These are phyloP conservation scores for Pelobates fuscus DNA, from an alignment of 2,113 vertebrate species.

Conservation along the genomic window DNA sequence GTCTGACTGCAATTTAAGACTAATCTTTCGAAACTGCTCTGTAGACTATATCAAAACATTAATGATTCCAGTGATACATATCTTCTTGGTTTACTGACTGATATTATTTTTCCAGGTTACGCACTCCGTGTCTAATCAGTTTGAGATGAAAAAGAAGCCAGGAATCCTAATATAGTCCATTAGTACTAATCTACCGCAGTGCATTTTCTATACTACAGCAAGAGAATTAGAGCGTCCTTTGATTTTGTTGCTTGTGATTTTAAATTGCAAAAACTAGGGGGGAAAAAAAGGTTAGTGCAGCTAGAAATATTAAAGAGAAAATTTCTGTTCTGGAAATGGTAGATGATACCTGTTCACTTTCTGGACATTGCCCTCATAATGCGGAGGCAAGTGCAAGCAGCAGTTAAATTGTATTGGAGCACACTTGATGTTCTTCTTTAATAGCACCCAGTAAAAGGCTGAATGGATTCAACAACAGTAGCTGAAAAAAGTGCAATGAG, in stretches of 20 bases:
- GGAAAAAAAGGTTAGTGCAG: constrained; percentile 29
- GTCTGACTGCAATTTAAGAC: too few relatives aligned
- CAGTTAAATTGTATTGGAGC: constrained; percentile 70
- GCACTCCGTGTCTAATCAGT: constrained; percentile 9
- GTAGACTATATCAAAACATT: background rate
- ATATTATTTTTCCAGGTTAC: background rate
- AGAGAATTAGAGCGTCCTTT: constrained; percentile 3
- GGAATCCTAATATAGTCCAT: background rate
- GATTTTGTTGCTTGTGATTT: constrained; percentile 13
- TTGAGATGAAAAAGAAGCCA: background rate
- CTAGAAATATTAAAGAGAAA: constrained; percentile 44
- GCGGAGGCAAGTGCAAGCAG: constrained; percentile 59
- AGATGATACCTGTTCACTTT: constrained; percentile 39
- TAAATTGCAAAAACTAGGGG: background rate
- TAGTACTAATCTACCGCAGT: background rate
- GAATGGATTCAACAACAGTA: constrained; percentile 83
- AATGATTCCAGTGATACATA: constrained; percentile 24
- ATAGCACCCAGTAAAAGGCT: constrained; percentile 82
- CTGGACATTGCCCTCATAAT: constrained; percentile 58
- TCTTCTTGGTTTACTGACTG: background rate
- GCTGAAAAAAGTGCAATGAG: constrained; percentile 86
- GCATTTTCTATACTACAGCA: background rate
- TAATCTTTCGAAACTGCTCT: too few relatives aligned
- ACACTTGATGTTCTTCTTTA: constrained; percentile 76
- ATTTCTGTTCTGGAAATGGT: constrained; percentile 50